phyloP scores from a whole-genome alignment of 2,888 invertebrate species.

The Choreutis nemorana region DNA sequence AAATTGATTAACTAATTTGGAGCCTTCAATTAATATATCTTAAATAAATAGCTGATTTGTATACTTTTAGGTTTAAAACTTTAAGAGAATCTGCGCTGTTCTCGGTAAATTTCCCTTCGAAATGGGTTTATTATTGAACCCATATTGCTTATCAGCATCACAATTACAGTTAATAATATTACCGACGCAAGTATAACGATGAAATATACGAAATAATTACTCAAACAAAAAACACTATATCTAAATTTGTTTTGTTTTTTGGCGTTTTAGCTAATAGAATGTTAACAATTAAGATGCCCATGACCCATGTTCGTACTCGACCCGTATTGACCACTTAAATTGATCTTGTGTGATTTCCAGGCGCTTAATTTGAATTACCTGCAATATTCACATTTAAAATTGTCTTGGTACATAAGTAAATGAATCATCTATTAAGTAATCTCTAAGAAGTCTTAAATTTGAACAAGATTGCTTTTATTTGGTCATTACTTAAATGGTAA shows the following conservation, averaged over 20 bases:
- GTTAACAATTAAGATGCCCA: slow-evolving; percentile 43
- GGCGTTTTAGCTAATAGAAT: slow-evolving; percentile 23
- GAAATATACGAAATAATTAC: slow-evolving; percentile 15
- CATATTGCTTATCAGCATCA: slow-evolving; percentile 31
- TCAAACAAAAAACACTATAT: slow-evolving; percentile 4
- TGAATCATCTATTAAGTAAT: no score
- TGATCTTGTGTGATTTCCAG: slow-evolving; percentile 43
- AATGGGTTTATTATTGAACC: slow-evolving; percentile 37
- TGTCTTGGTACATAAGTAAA: no score
- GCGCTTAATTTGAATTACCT: no score
- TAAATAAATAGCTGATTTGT: background rate
- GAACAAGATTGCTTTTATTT: no score
- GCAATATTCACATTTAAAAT: no score
- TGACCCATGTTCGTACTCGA: slow-evolving; percentile 50
- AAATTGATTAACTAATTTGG: no score
- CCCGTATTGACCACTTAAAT: slow-evolving; percentile 52
- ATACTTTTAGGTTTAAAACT: background rate
- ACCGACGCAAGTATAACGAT: slow-evolving; percentile 20
- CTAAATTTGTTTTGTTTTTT: slow-evolving; percentile 10
- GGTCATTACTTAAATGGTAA: no score
- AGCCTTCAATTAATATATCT: no score
- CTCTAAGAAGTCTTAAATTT: no score
- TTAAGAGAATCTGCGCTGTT: slow-evolving; percentile 15
- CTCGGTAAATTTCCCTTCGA: slow-evolving; percentile 36
- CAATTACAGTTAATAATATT: slow-evolving; percentile 22